phyloP scores from a whole-genome alignment of 2,113 vertebrate species.

The Salvator merianae region DNA sequence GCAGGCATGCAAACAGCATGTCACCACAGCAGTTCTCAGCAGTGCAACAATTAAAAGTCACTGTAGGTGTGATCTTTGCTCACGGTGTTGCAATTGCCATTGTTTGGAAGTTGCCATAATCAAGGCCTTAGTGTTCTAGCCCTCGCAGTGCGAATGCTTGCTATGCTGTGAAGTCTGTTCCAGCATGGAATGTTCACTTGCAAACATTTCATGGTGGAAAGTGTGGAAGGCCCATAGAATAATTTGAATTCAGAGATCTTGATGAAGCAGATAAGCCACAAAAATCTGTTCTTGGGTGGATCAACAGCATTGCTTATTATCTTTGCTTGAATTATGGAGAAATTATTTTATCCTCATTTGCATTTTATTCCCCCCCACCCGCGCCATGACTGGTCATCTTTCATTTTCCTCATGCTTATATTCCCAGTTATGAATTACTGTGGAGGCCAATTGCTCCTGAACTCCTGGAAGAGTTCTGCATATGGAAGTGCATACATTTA shows the following conservation, averaged over 20 bases:
- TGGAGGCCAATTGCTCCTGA: neutral
- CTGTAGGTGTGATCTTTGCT: no score
- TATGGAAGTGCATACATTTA: fast-evolving
- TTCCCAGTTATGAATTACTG: fast-evolving
- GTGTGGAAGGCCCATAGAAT: no score
- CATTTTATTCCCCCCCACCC: neutral
- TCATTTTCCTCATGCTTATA: neutral
- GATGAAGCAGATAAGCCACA: neutral
- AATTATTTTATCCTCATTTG: constrained; percentile 7
- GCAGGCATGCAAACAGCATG: no score
- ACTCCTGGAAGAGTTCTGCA: neutral
- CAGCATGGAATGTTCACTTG: no score
- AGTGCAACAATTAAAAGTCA: no score
- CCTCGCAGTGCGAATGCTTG: no score
- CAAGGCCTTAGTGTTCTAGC: no score
- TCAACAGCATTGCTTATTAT: neutral
- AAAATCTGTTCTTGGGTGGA: neutral
- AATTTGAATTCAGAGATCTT: neutral
- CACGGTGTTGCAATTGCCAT: no score
- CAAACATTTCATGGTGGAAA: no score
- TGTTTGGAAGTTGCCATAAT: no score
- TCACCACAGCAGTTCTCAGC: no score
- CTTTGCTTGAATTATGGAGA: neutral
- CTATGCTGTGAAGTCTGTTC: no score
- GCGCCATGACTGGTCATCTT: neutral